These are phyloP conservation scores for Nymphalis polychloros DNA, from an alignment of 2,888 invertebrate genomes.

Conservation along the genomic window DNA sequence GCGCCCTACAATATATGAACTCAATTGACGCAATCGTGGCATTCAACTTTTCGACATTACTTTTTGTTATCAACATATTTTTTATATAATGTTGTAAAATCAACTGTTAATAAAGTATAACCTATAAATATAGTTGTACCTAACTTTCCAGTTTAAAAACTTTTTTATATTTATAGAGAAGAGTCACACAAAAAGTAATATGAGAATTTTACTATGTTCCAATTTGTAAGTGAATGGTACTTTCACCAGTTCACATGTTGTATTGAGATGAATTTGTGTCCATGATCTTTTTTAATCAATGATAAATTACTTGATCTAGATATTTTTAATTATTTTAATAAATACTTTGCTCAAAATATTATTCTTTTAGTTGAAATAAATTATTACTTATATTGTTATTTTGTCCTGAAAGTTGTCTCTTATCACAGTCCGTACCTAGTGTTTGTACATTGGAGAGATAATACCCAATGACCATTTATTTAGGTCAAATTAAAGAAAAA, in stretches of 20 bases:
- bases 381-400: constrained; percentile 9
- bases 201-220: constrained; percentile 32
- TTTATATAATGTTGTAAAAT: background rate
- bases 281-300: constrained; percentile 6
- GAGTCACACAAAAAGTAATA: background rate
- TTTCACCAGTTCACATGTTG: constrained; percentile 56
- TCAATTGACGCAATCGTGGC: constrained; percentile 27
- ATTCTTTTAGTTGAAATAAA: background rate
- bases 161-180: constrained; percentile 3
- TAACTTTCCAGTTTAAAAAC: background rate
- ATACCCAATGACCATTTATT: constrained; percentile 46
- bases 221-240: constrained; percentile 68
- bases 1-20: constrained; percentile 36
- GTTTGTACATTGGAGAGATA: constrained; percentile 43
- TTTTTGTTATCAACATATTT: background rate
- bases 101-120: constrained; percentile 12
- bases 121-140: constrained; percentile 13
- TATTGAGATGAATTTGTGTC: constrained; percentile 9
- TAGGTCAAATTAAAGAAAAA: constrained; percentile 46
- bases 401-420: constrained; percentile 10
- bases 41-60: constrained; percentile 11
- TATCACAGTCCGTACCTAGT: constrained; percentile 21
- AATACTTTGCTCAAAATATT: too few species aligned
- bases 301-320: too few species aligned
- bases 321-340: too few species aligned